These are phyloP conservation scores for Eupithecia abbreviata DNA, from an alignment of 2,888 invertebrate species.

Conservation along the genomic window DNA sequence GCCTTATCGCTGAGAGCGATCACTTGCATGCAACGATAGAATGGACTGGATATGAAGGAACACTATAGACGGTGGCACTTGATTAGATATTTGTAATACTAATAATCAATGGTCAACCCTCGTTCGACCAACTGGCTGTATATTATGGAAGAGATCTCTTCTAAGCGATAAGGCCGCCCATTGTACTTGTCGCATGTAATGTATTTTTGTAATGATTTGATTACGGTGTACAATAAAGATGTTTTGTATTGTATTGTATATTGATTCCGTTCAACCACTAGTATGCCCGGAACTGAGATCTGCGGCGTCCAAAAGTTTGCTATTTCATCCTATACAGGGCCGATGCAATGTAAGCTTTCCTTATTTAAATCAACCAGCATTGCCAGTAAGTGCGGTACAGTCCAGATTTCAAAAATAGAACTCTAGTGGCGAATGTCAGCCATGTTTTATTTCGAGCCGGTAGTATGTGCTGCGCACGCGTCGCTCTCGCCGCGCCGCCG, in stretches of 20 bases:
- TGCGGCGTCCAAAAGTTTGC: background rate
- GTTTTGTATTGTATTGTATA: background rate
- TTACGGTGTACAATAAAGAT: too few species aligned
- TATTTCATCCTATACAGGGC: background rate
- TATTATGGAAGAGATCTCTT: too few species aligned
- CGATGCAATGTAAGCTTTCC: background rate
- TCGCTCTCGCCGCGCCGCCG: conserved; percentile 16
- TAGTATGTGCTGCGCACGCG: conserved; percentile 28
- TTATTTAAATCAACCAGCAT: conserved; percentile 6
- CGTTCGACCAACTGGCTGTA: background rate
- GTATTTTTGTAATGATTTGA: too few species aligned
- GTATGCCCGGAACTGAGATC: background rate
- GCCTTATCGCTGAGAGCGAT: too few species aligned
- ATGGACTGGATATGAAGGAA: too few species aligned
- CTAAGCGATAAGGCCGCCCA: too few species aligned
- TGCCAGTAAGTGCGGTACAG: conserved; percentile 30
- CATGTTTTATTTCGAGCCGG: conserved; percentile 40
- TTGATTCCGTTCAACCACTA: background rate
- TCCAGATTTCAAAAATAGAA: conserved; percentile 44
- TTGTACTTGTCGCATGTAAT: too few species aligned
- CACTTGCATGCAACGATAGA: too few species aligned
- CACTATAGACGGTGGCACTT: too few species aligned
- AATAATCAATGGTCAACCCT: background rate
- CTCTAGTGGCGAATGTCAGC: conserved; percentile 40
- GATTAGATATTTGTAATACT: too few species aligned